These are phyloP conservation scores for Tyrophagus putrescentiae DNA, from an alignment of 1,140 invertebrate genomes.

Conservation along the genomic window DNA sequence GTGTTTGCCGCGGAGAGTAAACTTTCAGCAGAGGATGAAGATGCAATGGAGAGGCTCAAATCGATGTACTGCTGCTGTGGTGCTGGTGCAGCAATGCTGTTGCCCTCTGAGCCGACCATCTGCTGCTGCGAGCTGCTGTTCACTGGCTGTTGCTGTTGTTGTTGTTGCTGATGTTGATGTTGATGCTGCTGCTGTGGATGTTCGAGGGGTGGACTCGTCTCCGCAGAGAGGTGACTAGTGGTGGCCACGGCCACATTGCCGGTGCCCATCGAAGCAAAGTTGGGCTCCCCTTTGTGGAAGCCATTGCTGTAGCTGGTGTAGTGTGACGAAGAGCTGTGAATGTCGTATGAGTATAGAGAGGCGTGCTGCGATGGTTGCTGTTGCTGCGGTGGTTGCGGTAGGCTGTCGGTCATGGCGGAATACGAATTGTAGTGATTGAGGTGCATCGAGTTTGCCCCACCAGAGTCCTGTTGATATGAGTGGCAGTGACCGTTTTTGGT, in stretches of 20 bases:
- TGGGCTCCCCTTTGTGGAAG: not conserved
- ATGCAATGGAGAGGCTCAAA: conserved; percentile 23
- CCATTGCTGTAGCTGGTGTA: conserved; percentile 2
- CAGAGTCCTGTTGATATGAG: not conserved
- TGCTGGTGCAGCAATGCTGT: too few relatives aligned
- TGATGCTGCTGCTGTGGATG: not conserved
- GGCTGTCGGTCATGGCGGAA: not conserved
- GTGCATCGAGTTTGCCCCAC: not conserved
- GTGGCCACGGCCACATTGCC: not conserved
- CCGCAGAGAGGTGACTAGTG: not conserved
- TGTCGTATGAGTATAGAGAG: not conserved
- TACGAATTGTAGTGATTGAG: not conserved
- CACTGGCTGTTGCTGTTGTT: not conserved
- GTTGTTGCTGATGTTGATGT: conserved; percentile 7
- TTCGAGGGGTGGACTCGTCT: not conserved
- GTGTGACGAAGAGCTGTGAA: not conserved
- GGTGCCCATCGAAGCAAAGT: too few relatives aligned
- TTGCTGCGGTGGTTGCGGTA: not conserved
- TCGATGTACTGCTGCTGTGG: conserved; percentile 21
- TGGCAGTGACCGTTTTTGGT: not conserved
- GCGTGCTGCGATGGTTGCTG: not conserved
- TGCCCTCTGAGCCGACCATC: too few relatives aligned
- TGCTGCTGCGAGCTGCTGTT: too few relatives aligned
- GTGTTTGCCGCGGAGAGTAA: conserved; percentile 2
- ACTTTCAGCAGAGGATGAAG: conserved; percentile 16